Base-by-base conservation (phyloP, 1,140 invertebrate species). In the Bombus affinis region DNA sequence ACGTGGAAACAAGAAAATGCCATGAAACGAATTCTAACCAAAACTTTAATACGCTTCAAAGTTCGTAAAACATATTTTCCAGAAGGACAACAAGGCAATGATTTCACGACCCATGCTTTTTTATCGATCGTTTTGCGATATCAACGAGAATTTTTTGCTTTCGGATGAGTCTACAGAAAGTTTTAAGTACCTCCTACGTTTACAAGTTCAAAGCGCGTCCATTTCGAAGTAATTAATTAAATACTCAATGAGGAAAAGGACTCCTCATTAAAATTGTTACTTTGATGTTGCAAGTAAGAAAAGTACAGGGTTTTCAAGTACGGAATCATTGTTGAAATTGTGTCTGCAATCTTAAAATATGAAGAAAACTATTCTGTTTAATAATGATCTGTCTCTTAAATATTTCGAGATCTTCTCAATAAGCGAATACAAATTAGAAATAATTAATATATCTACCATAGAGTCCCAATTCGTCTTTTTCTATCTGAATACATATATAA, bases 221-320 rank as follows among this genome's bases (percentile, higher is more conserved):
- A 65, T 32, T 82, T 74, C 22, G 25, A 74, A 47, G 47, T 47
- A 65, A 65, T 82, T 82, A 82, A 74, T 47, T 59, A 75, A 82
- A 75, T 32, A 42, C 8, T 75, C 4, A 8, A 28, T 18, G 6
- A 28, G 22, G n/a, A 3, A 59, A 65, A 35, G 18, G 9, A n/a
- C 28, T 25, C 1, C 8, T 18, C 22, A 62, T 37, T n/a, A 53
- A 73, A 73, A 62, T 59, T 42, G 12, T 13, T 2, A 53, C 15
- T 37, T 70, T 70, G 25, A 35, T 53, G 18, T 74, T 13, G 44
- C 22, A 44, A 66, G 25, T 3, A 78, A 32, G 25, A 44, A 44
- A 35, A 65, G 4, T 39, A 65, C 18, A 22, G 9, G 18, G 3
- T 37, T 37, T 35, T 65, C 1, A 65, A n/a, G 4, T 65, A 66